Percentiles rank a stretch among this genome's conserved stretches.
Conservation (phyloP, 2,888 invertebrate species). For the Euspilapteryx auroguttella region DNA sequence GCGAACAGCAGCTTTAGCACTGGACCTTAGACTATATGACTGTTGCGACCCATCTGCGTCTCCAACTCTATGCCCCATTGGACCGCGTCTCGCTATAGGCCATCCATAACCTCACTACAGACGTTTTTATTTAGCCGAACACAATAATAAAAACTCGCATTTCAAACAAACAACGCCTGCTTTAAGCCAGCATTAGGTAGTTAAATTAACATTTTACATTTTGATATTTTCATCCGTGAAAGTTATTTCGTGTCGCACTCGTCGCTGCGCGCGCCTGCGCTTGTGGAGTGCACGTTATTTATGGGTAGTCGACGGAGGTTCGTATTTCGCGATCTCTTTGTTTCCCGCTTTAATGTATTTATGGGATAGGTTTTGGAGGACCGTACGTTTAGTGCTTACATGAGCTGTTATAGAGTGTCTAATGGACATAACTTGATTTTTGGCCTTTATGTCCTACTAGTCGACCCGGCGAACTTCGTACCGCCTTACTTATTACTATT, state of each 20-base stretch:
- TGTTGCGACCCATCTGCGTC: too few species aligned
- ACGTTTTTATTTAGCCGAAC: constrained; percentile 50
- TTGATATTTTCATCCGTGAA: constrained; percentile 55
- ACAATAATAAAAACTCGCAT: constrained; percentile 51
- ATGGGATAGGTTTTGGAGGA: too few species aligned
- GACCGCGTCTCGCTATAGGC: constrained; percentile 25
- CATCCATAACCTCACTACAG: constrained; percentile 46
- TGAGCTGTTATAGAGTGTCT: too few species aligned
- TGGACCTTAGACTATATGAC: too few species aligned
- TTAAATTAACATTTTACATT: constrained; percentile 58
- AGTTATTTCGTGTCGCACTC: constrained; percentile 36
- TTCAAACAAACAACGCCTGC: constrained; percentile 45
- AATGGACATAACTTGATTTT: too few species aligned
- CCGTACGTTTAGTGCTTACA: too few species aligned
- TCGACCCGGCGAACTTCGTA: too few species aligned
- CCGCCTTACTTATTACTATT: too few species aligned
- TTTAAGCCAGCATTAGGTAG: constrained; percentile 50
- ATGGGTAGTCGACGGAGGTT: constrained; percentile 19
- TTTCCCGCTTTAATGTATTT: too few species aligned
- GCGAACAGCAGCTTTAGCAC: too few species aligned
- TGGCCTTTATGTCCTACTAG: too few species aligned
- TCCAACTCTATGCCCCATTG: constrained; percentile 21
- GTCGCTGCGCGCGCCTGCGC: constrained; percentile 9
- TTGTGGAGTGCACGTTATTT: constrained; percentile 26
- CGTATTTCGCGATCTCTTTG: too few species aligned